These are phyloP conservation scores for Squalus acanthias DNA, from an alignment of 2,797 vertebrate species.

Conservation along the genomic window DNA sequence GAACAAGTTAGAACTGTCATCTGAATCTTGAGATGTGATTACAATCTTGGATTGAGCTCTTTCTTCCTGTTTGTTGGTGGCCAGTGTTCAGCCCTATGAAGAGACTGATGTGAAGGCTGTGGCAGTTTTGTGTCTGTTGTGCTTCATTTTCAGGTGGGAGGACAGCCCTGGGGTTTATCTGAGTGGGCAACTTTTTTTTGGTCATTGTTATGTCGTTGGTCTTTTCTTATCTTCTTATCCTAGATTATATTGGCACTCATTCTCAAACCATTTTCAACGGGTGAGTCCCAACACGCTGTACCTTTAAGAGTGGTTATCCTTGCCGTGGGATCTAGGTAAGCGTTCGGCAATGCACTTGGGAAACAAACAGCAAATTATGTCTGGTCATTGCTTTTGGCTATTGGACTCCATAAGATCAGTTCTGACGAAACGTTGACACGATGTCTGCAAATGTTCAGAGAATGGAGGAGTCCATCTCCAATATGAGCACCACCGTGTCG, in stretches of 20 bases:
- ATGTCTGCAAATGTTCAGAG: too few relatives aligned
- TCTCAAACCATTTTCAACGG: background rate
- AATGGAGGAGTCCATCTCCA: too few relatives aligned
- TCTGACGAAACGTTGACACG: too few relatives aligned
- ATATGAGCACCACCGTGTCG: too few relatives aligned
- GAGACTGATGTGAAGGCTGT: background rate
- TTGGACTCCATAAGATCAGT: background rate
- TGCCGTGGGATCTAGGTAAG: too few relatives aligned
- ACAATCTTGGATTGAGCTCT: background rate
- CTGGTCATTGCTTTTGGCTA: background rate
- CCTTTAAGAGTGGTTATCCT: too few relatives aligned
- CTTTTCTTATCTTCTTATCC: background rate
- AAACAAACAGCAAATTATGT: background rate
- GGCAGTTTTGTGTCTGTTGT: background rate
- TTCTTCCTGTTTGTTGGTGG: background rate
- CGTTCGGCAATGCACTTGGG: background rate
- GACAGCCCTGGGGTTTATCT: background rate
- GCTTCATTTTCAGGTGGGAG: background rate
- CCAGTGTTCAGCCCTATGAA: background rate
- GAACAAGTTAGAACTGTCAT: background rate
- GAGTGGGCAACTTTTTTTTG: background rate
- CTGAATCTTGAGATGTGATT: constrained; percentile 1
- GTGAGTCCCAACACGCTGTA: too few relatives aligned
- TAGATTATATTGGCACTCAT: background rate
- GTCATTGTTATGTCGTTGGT: background rate